A percentile compares a stretch with the other conserved stretches of the same genome.
Conservation (phyloP, 2,888 invertebrate genomes). For the Carcina quercana region DNA sequence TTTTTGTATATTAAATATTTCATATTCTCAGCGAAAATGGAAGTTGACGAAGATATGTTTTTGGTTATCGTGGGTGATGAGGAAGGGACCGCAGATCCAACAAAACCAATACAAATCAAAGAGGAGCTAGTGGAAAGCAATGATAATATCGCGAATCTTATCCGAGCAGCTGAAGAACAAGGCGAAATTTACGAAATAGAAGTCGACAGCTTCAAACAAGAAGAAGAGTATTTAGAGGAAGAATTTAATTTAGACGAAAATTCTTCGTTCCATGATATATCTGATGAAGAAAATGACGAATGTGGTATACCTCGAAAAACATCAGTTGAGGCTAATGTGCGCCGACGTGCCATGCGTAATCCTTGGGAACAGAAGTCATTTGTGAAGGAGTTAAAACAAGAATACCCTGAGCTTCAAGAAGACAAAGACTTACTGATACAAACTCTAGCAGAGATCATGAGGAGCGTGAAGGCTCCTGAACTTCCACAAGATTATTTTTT, state of each 20-base stretch:
- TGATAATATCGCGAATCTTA: constrained; percentile 28
- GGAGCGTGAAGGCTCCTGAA: constrained; percentile 32
- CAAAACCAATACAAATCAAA: neutral
- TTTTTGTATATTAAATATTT: too few relatives aligned
- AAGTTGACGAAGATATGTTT: constrained; percentile 26
- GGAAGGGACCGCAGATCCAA: neutral
- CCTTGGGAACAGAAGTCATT: constrained; percentile 25
- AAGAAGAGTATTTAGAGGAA: constrained; percentile 6
- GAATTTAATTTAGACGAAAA: constrained; percentile 1
- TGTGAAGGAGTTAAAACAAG: constrained; percentile 36
- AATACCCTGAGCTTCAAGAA: constrained; percentile 35
- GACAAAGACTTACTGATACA: constrained; percentile 33
- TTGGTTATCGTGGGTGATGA: constrained; percentile 24
- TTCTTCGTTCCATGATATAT: constrained; percentile 7
- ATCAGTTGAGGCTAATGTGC: too few relatives aligned
- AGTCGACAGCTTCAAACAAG: constrained; percentile 13
- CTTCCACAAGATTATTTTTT: constrained; percentile 37
- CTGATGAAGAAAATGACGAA: constrained; percentile 8
- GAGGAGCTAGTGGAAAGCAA: constrained; percentile 15
- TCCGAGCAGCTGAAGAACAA: constrained; percentile 29
- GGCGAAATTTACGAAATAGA: constrained; percentile 27
- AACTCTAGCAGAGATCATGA: constrained; percentile 44
- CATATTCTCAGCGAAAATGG: constrained; percentile 15
- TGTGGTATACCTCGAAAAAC: too few relatives aligned
- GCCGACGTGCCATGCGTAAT: too few relatives aligned